Percentiles rank a stretch among this genome's conserved stretches.
Evolutionary conservation across 2,797 vertebrate species (phyloP).

Genomic region (Trachops cirrhosus): DNA sequence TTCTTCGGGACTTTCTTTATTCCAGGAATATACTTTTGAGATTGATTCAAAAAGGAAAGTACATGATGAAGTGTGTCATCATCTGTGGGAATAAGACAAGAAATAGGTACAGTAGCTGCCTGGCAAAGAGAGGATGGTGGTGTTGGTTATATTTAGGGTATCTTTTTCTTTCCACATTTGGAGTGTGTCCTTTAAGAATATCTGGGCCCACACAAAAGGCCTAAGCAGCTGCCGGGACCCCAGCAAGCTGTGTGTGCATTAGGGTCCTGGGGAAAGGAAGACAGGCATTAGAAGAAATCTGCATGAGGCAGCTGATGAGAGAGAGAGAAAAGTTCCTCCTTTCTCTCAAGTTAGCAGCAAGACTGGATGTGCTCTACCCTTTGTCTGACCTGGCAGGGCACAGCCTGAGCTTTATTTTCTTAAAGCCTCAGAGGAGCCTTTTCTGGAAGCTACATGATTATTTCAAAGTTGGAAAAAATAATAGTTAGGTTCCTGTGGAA

Average conservation of each 20-base stretch:
- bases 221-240: background rate
- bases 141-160: background rate
- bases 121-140: background rate
- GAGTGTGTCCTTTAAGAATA: slow-evolving; percentile 1
- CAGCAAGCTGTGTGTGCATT: background rate
- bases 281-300: background rate
- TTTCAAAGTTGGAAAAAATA: slow-evolving; percentile 58
- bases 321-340: background rate
- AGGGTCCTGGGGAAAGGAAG: background rate
- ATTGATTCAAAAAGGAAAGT: background rate
- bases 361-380: slow-evolving; percentile 3
- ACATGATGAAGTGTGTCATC: background rate
- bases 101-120: background rate
- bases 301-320: background rate
- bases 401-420: slow-evolving; percentile 49
- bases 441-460: slow-evolving; percentile 46
- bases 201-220: background rate
- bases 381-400: slow-evolving; percentile 16
- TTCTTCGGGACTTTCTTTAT: slow-evolving; percentile 13
- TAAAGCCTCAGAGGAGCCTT: slow-evolving; percentile 42
- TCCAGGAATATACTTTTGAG: background rate
- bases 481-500: slow-evolving; percentile 59
- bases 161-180: slow-evolving; percentile 2
- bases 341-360: background rate
- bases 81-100: background rate